Percentiles rank a stretch among this genome's conserved stretches.
These are phyloP conservation scores for Catocala fraxini DNA, from an alignment of 2,888 invertebrate genomes.

Conservation along the genomic window DNA sequence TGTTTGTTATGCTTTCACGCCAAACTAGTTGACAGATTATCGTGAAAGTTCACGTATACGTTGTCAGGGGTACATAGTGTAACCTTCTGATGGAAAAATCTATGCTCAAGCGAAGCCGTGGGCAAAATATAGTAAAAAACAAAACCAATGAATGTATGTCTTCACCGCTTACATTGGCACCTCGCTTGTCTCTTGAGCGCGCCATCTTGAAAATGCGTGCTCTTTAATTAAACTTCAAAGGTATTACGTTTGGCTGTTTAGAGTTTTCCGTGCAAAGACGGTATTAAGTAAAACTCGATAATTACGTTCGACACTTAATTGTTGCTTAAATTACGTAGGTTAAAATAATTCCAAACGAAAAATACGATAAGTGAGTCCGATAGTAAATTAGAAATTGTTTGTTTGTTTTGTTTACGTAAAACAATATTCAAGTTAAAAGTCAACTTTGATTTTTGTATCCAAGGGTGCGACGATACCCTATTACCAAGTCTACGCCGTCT, in stretches of 20 bases:
- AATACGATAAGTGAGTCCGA: conserved; percentile 8
- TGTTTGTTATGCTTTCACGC: too few relatives aligned
- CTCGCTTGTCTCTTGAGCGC: neutral
- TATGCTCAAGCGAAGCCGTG: too few relatives aligned
- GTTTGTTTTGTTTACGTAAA: neutral
- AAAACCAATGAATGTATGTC: neutral
- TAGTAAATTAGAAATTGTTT: neutral
- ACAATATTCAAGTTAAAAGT: too few relatives aligned
- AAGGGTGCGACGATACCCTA: too few relatives aligned
- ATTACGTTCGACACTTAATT: conserved; percentile 37
- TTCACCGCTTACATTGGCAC: conserved; percentile 1
- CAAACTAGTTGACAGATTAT: too few relatives aligned
- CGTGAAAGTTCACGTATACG: too few relatives aligned
- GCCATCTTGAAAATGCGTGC: conserved; percentile 46
- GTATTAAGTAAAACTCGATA: conserved; percentile 42
- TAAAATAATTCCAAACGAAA: neutral
- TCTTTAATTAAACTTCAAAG: conserved; percentile 55
- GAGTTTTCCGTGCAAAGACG: conserved; percentile 40
- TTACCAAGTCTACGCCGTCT: too few relatives aligned
- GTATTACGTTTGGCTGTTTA: conserved; percentile 31
- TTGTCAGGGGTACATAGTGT: too few relatives aligned
- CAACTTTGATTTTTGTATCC: too few relatives aligned
- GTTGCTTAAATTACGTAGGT: conserved; percentile 30
- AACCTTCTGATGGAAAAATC: too few relatives aligned
- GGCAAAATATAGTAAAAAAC: neutral